A percentile compares a stretch with the other conserved stretches of the same genome.
These are phyloP conservation scores for Chaetura pelagica DNA, from an alignment of 2,113 vertebrate species.

Conservation along the genomic window DNA sequence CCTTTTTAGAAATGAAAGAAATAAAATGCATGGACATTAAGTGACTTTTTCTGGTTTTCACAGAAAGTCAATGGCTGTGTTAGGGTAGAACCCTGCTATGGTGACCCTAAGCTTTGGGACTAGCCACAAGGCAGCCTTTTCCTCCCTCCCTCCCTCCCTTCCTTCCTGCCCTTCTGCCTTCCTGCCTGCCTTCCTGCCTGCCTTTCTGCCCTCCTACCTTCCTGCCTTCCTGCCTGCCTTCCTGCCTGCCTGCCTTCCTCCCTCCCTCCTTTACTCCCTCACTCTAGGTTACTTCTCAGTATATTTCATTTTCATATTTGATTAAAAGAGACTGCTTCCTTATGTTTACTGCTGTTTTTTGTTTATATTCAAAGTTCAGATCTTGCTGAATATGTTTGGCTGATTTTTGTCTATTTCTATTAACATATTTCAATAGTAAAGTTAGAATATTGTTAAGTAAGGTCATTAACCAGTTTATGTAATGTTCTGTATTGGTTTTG, in stretches of 20 bases:
- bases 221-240: background rate
- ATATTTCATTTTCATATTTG: background rate
- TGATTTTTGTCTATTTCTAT: background rate
- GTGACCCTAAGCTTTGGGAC: background rate
- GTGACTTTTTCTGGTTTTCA: background rate
- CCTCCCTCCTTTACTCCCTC: background rate
- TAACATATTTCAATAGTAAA: background rate
- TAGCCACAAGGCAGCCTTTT: background rate
- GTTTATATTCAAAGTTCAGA: background rate
- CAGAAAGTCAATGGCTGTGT: background rate
- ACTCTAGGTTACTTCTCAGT: background rate
- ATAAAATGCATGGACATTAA: background rate
- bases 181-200: background rate
- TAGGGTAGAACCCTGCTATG: background rate
- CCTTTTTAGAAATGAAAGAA: conserved; percentile 11
- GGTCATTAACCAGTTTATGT: background rate
- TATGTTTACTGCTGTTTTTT: background rate
- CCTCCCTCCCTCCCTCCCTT: background rate
- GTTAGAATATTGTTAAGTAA: background rate
- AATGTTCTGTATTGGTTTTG: background rate
- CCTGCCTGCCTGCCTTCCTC: background rate
- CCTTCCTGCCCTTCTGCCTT: background rate
- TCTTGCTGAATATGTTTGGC: background rate
- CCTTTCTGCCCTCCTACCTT: background rate
- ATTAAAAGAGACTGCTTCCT: background rate